Evolutionary conservation across 2,797 vertebrate species (phyloP), one percentile per base, ranked within the genome.

Genomic region (Macropus fuliginosus): DNA sequence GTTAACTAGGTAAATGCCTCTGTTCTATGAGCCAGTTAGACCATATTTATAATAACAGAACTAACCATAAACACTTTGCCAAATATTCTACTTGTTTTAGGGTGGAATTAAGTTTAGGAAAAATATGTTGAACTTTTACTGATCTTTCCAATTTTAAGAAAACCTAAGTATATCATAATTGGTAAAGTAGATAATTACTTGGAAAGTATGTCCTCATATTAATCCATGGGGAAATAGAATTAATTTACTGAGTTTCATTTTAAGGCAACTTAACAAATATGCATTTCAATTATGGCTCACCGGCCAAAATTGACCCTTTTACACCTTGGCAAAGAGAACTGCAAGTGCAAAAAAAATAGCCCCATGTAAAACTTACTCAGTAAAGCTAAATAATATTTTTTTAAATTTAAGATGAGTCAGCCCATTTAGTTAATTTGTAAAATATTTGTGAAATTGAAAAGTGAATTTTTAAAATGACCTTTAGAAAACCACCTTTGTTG

Each of bases 1-100:
- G 24, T 87, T 87, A 62, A 92, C 93, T 96, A 94, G 89, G 95
- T 46, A 96, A 92, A 57, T 95, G 50, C 40, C 34, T 91, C 96
- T 91, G 52, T 90, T 97, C 92, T 94, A 46, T 94, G 94, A 98
- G 90, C 91, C 95, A 94, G 55, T 96, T 66, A 91, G 91, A 95
- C 55, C 2, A 94, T 92, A 96, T 10, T 91, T 62, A 87, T 50
- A 91, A 31, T 92, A 93, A 93, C 93, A 91, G 28, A 90, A 90
- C 92, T 29, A 91, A 93, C 55, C 95, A 91, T 81, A 95, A 96
- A 97, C 94, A 94, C 24, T 95, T 94, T 21, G 90, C 14, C 90
- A 59, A 4, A 59, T 93, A 28, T 18, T 92, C 10, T 94, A 0
- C 74, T 50, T 87, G 18, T 81, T 81, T 81, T 24, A 81, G 74